A percentile compares a stretch with the other conserved stretches of the same genome.
These are phyloP conservation scores for Nephrotoma flavescens DNA, from an alignment of 2,888 invertebrate genomes.

Conservation along the genomic window DNA sequence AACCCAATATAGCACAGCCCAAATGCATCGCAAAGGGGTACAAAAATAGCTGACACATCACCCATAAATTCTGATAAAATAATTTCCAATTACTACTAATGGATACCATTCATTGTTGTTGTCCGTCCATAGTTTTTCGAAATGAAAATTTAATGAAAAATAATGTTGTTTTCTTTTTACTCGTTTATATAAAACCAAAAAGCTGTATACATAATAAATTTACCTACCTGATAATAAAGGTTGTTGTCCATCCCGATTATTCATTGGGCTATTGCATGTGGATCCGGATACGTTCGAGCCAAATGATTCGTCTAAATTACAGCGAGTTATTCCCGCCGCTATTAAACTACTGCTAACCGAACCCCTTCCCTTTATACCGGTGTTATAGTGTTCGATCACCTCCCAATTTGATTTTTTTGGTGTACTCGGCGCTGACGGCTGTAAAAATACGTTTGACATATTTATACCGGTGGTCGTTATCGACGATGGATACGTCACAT, in stretches of 20 bases:
- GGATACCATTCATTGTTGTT: neutral
- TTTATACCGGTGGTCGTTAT: slow-evolving; percentile 13
- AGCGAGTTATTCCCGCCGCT: slow-evolving; percentile 35
- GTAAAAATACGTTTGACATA: slow-evolving; percentile 20
- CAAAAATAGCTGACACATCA: neutral
- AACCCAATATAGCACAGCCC: too few relatives aligned
- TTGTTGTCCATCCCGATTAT: slow-evolving; percentile 28
- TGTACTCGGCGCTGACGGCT: slow-evolving; percentile 39
- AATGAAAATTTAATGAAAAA: neutral
- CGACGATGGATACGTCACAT: neutral
- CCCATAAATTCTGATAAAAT: neutral
- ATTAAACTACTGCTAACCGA: slow-evolving; percentile 46
- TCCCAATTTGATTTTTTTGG: slow-evolving; percentile 79
- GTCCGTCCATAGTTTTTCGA: neutral
- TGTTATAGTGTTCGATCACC: slow-evolving; percentile 74
- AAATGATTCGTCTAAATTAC: slow-evolving; percentile 30
- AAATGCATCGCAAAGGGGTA: neutral
- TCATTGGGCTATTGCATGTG: slow-evolving; percentile 31
- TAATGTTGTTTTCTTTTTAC: neutral
- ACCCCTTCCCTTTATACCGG: slow-evolving; percentile 42
- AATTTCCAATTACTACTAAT: neutral
- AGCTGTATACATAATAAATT: neutral
- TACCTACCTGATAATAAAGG: slow-evolving; percentile 19
- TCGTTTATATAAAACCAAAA: neutral
- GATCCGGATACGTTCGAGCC: slow-evolving; percentile 31